These are phyloP conservation scores for Criorhina ranunculi DNA, from an alignment of 2,888 invertebrate genomes.

Conservation along the genomic window DNA sequence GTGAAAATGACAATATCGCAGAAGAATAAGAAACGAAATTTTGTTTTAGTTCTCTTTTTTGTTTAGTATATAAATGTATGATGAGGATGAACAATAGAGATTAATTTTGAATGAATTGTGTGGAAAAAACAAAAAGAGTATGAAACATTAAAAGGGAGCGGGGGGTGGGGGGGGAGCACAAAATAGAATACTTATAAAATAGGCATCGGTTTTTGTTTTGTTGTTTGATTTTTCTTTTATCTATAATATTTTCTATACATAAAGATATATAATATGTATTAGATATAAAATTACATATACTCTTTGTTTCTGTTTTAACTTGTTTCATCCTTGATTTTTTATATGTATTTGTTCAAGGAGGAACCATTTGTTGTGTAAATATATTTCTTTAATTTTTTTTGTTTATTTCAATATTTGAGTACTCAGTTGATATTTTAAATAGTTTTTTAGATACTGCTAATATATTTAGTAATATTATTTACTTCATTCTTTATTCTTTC, in stretches of 20 bases:
- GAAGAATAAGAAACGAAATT: slow-evolving; percentile 51
- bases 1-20: slow-evolving; percentile 66
- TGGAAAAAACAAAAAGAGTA: too few species aligned
- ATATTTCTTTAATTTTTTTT: slow-evolving; percentile 39
- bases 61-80: slow-evolving; percentile 29
- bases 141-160: slow-evolving; percentile 16
- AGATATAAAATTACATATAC: slow-evolving; percentile 52
- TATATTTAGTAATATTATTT: slow-evolving; percentile 45
- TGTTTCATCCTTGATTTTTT: background rate
- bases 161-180: too few species aligned
- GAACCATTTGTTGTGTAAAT: slow-evolving; percentile 50
- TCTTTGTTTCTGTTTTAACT: slow-evolving; percentile 7
- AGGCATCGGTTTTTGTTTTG: slow-evolving; percentile 28
- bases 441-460: slow-evolving; percentile 35
- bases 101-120: slow-evolving; percentile 10
- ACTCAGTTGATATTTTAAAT: slow-evolving; percentile 37
- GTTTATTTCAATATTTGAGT: slow-evolving; percentile 13
- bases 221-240: slow-evolving; percentile 2
- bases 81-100: slow-evolving; percentile 17
- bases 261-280: slow-evolving; percentile 38
- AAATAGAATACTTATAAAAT: slow-evolving; percentile 34
- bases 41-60: background rate
- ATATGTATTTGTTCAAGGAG: slow-evolving; percentile 27
- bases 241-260: slow-evolving; percentile 35
- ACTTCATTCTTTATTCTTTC: slow-evolving; percentile 68